phyloP scores from a whole-genome alignment of 2,888 invertebrate species.

The Oxytorus armatus region DNA sequence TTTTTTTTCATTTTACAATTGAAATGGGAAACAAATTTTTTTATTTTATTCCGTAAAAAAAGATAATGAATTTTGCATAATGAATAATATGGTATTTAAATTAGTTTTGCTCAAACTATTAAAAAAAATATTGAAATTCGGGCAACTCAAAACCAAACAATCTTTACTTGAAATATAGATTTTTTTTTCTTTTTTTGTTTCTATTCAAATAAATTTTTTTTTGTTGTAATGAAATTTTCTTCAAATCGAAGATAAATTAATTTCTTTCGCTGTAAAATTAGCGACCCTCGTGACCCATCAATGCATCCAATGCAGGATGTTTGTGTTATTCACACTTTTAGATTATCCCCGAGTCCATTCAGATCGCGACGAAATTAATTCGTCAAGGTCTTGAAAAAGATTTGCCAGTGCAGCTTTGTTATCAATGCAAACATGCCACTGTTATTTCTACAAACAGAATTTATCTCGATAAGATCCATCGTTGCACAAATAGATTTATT shows the following conservation, averaged over 20 bases:
- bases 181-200: too few species aligned
- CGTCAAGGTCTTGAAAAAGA: not conserved
- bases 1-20: not conserved
- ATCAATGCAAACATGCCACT: constrained; percentile 30
- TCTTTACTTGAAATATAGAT: too few species aligned
- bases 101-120: too few species aligned
- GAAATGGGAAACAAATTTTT: not conserved
- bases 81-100: too few species aligned
- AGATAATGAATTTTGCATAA: too few species aligned
- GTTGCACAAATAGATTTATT: not conserved
- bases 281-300: too few species aligned
- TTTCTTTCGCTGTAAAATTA: too few species aligned
- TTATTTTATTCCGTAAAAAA: not conserved
- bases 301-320: not conserved
- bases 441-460: constrained; percentile 40
- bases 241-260: too few species aligned
- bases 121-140: too few species aligned
- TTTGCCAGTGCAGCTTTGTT: constrained; percentile 1
- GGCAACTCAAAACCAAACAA: too few species aligned
- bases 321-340: not conserved
- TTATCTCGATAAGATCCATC: constrained; percentile 11
- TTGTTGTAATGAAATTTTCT: not conserved
- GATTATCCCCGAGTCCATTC: constrained; percentile 3
- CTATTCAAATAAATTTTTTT: not conserved
- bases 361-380: constrained; percentile 13